Conservation (phyloP, 2,797 vertebrate species). For the Semaprochilodus insignis region DNA sequence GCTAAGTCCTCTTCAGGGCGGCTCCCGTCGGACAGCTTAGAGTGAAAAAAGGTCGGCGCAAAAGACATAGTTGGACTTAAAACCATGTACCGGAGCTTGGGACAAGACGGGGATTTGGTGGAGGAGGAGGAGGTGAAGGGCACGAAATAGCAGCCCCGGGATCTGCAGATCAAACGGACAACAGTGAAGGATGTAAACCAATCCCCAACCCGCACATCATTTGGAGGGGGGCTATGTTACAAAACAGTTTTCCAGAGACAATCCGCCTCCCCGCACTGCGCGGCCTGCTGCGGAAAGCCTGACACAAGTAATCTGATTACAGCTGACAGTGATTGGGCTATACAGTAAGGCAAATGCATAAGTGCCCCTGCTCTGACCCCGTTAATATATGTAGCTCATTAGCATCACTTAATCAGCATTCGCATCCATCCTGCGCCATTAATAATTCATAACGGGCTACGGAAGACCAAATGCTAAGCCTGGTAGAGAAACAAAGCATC, state of each 20-base stretch:
- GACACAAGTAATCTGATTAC: slow-evolving; percentile 58
- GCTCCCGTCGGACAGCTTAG: slow-evolving; percentile 65
- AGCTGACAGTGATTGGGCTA: slow-evolving; percentile 36
- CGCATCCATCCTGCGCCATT: slow-evolving; percentile 57
- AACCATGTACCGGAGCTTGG: slow-evolving; percentile 41
- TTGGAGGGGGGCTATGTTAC: background rate
- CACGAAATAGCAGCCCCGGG: slow-evolving; percentile 7
- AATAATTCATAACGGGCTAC: slow-evolving; percentile 60
- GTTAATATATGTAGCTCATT: slow-evolving; percentile 58
- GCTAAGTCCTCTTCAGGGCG: slow-evolving; percentile 65
- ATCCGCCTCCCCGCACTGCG: slow-evolving; percentile 39
- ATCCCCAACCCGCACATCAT: background rate
- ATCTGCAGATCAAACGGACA: slow-evolving; percentile 30
- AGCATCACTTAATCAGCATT: slow-evolving; percentile 56
- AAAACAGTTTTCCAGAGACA: slow-evolving; percentile 23
- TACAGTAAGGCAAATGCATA: slow-evolving; percentile 57
- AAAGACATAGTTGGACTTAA: slow-evolving; percentile 61
- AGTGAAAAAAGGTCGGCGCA: slow-evolving; percentile 64
- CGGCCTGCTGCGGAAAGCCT: slow-evolving; percentile 26
- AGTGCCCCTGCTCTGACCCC: slow-evolving; percentile 59
- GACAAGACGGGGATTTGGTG: background rate
- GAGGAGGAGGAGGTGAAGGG: slow-evolving; percentile 19
- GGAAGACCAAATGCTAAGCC: slow-evolving; percentile 20
- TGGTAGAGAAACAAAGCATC: slow-evolving; percentile 5
- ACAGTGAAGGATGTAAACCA: slow-evolving; percentile 31